phyloP scores from a whole-genome alignment of 2,888 invertebrate genomes.

The Panzeria rudis region DNA sequence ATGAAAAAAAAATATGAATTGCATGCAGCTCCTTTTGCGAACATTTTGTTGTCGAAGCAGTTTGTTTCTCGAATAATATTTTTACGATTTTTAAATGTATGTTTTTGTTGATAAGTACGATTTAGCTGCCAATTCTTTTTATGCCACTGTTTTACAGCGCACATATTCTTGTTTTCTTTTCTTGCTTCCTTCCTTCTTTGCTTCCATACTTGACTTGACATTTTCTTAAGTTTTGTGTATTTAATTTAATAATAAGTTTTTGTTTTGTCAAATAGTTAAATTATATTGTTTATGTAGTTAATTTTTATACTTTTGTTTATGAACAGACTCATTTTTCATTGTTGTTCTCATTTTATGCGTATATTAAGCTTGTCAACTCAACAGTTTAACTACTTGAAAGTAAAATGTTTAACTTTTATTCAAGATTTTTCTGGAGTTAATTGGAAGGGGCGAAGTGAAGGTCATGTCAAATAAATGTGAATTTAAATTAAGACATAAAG shows the following conservation, averaged over 20 bases:
- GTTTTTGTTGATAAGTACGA: slow-evolving; percentile 55
- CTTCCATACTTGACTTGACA: not conserved
- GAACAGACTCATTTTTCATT: slow-evolving; percentile 14
- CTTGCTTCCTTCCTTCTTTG: not conserved
- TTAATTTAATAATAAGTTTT: slow-evolving; percentile 59
- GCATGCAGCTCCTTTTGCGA: not conserved
- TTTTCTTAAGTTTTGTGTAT: slow-evolving; percentile 38
- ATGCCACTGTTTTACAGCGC: slow-evolving; percentile 44
- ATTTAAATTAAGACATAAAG: slow-evolving; percentile 34
- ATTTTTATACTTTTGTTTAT: slow-evolving; percentile 58
- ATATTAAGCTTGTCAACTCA: slow-evolving; percentile 51
- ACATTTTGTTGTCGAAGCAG: slow-evolving; percentile 1
- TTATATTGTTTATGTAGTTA: slow-evolving; percentile 52
- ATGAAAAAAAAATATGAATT: not conserved
- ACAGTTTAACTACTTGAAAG: slow-evolving; percentile 35
- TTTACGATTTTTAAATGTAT: slow-evolving; percentile 69
- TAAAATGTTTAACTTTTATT: slow-evolving; percentile 7
- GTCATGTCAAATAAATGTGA: not conserved
- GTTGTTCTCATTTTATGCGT: slow-evolving; percentile 25
- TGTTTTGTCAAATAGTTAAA: slow-evolving; percentile 35
- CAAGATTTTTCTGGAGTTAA: not conserved
- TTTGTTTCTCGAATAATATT: slow-evolving; percentile 53
- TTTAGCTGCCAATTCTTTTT: slow-evolving; percentile 54
- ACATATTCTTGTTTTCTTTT: slow-evolving; percentile 12
- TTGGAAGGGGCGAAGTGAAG: not conserved